Percentiles rank a stretch among this genome's conserved stretches.
These are phyloP conservation scores for Plotosus lineatus DNA, from an alignment of 2,113 vertebrate species.

Conservation along the genomic window DNA sequence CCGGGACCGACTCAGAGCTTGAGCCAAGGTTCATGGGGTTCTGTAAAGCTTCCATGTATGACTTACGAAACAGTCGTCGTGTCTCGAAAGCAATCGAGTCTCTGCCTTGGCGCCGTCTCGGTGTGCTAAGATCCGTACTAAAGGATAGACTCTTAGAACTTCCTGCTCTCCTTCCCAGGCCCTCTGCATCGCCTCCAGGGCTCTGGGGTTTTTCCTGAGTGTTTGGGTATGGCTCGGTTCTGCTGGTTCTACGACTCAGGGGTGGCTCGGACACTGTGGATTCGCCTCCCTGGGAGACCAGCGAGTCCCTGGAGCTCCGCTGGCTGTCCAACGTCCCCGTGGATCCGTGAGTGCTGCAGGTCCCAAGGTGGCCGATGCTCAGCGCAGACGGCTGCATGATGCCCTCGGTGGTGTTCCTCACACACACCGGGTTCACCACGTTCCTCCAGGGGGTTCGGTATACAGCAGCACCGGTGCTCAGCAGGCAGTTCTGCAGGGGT, in stretches of 20 bases:
- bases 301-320: conserved; percentile 71
- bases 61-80: conserved; percentile 79
- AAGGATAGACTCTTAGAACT: conserved; percentile 68
- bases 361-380: conserved; percentile 61
- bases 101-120: conserved; percentile 63
- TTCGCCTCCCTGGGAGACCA: conserved; percentile 71
- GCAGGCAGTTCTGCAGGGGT: conserved; percentile 78
- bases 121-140: conserved; percentile 70
- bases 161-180: conserved; percentile 26
- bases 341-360: conserved; percentile 67
- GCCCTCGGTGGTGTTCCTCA: conserved; percentile 71
- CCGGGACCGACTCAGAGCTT: conserved; percentile 77
- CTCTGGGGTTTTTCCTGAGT: conserved; percentile 18
- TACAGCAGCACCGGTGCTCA: conserved; percentile 73
- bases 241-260: conserved; percentile 47
- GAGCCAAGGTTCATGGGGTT: conserved; percentile 83
- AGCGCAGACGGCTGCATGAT: conserved; percentile 66
- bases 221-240: not conserved
- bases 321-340: conserved; percentile 74
- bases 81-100: conserved; percentile 72
- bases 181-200: not conserved
- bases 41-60: conserved; percentile 83
- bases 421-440: conserved; percentile 75
- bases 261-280: conserved; percentile 68
- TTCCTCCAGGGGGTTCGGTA: conserved; percentile 79